Base-by-base conservation (phyloP, 2,888 invertebrate species). In the Cantharis nigra region DNA sequence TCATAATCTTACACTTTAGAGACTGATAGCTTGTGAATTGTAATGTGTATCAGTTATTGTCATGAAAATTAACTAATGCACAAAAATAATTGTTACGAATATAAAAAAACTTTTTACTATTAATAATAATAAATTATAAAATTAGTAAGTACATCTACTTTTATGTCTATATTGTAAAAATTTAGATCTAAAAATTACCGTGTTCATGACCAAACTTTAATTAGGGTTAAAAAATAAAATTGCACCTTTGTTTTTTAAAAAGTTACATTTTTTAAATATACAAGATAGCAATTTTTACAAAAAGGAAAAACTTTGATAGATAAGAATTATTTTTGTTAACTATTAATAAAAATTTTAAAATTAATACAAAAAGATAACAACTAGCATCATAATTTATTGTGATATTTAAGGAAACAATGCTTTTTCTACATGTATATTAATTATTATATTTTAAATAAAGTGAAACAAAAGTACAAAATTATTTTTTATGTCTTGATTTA, bases 401-500 rank as follows among this genome's bases (percentile, higher is more conserved):
- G 84, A 84, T 84, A 84, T 83, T 80, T 82, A 82, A 81, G 79
- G 79, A 81, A 81, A 81, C 77, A 77, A 78, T 80, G 78, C 79
- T 80, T 81, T 77, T 78, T 82, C 77, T 81, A 80, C 78, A 77
- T 80, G 80, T 80, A 80, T 79, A 80, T 80, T 81, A 80, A 75
- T 79, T 80, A 79, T 76, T 83, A 83, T 85, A 85, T 85, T 85
- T 84, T 85, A 83, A 85, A 83, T 84, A 84, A 84, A 84, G 78
- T 81, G 77, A 81, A 64, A 28, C 23, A 73, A 64, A 73, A 49
- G 49, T 49, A 49, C 49, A 49, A 49, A 49, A 49, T 49, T 49
- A 49, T n/a, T 49, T 49, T n/a, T 49, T n/a, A n/a, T 33, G 7
- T 49, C 49, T 49, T n/a, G 5, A 49, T 49, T 49, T 49, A 49